phyloP scores from a whole-genome alignment of 2,888 invertebrate species.

The Sphinx pinastri region DNA sequence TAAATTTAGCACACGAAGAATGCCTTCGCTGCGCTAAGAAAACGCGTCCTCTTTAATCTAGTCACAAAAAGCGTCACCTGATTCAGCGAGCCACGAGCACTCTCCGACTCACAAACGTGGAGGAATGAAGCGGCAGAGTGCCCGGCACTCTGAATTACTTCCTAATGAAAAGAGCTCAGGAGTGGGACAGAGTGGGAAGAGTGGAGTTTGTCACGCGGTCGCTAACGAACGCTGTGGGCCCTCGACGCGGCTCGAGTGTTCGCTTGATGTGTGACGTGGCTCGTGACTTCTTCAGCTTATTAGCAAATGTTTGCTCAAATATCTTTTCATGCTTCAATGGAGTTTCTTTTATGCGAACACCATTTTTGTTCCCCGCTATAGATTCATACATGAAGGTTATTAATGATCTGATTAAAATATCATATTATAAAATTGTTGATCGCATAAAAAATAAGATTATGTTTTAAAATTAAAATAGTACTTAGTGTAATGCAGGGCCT shows the following conservation, averaged over 20 bases:
- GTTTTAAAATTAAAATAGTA: too few relatives aligned
- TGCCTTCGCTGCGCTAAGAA: slow-evolving; percentile 64
- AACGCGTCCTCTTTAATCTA: slow-evolving; percentile 81
- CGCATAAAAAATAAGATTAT: neutral
- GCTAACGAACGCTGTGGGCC: slow-evolving; percentile 79
- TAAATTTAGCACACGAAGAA: slow-evolving; percentile 73
- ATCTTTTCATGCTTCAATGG: slow-evolving; percentile 15
- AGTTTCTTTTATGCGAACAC: neutral
- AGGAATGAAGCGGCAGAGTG: slow-evolving; percentile 82
- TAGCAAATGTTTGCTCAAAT: slow-evolving; percentile 39
- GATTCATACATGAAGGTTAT: neutral
- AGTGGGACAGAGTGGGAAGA: slow-evolving; percentile 68
- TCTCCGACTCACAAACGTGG: slow-evolving; percentile 72
- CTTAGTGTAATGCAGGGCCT: too few relatives aligned
- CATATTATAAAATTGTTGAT: too few relatives aligned
- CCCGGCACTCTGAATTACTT: slow-evolving; percentile 82
- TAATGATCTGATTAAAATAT: too few relatives aligned
- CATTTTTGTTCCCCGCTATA: neutral
- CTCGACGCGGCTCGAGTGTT: slow-evolving; percentile 66
- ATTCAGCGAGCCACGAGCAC: slow-evolving; percentile 77
- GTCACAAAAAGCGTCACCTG: slow-evolving; percentile 82
- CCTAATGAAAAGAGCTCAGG: slow-evolving; percentile 82
- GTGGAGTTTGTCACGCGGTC: slow-evolving; percentile 72
- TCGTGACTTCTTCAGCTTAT: slow-evolving; percentile 52
- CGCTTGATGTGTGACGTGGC: slow-evolving; percentile 54